A percentile compares a stretch with the other conserved stretches of the same genome.
phyloP scores from a whole-genome alignment of 2,113 vertebrate genomes.

The Mirounga angustirostris region DNA sequence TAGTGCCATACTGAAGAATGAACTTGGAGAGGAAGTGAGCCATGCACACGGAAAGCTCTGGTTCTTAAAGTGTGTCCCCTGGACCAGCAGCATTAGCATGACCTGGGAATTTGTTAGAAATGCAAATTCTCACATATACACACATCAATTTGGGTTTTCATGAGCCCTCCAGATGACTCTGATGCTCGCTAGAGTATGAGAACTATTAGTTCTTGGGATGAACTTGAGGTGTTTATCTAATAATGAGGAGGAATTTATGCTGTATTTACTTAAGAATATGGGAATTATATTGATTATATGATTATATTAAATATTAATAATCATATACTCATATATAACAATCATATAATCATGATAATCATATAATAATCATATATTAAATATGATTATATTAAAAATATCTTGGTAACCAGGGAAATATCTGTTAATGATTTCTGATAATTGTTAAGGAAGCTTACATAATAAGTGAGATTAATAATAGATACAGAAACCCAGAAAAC shows the following conservation, averaged over 20 bases:
- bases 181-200: not conserved
- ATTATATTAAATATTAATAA: not conserved
- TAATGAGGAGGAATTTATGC: not conserved
- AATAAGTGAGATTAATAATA: not conserved
- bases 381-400: not conserved
- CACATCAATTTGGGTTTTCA: not conserved
- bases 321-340: too few relatives aligned
- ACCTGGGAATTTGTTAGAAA: not conserved
- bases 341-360: too few relatives aligned
- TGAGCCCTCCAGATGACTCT: not conserved
- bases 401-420: not conserved
- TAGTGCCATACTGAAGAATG: not conserved
- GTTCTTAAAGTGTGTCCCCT: not conserved
- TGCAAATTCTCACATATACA: not conserved
- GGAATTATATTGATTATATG: too few relatives aligned
- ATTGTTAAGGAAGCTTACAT: not conserved
- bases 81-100: not conserved
- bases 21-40: not conserved
- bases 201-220: not conserved
- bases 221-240: not conserved
- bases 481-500: not conserved
- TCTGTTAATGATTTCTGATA: not conserved
- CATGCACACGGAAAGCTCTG: not conserved
- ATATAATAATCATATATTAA: too few relatives aligned
- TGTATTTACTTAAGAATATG: not conserved